These are phyloP conservation scores for Chlorops oryzae DNA, from an alignment of 1,140 invertebrate species.

Conservation along the genomic window DNA sequence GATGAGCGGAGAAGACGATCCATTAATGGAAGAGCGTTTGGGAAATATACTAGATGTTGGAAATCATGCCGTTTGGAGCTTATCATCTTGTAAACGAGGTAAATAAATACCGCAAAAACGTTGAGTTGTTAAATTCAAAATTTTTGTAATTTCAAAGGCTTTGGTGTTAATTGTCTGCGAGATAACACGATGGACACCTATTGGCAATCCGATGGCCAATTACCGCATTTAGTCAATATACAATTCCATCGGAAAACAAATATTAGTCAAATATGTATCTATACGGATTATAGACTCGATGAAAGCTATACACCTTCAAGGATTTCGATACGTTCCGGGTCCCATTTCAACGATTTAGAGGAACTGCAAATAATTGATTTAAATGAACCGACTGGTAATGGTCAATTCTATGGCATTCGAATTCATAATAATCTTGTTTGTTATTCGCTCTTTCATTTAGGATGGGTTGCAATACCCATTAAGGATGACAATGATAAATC, in stretches of 20 bases:
- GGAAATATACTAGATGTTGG: slow-evolving; percentile 89
- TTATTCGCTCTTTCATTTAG: slow-evolving; percentile 50
- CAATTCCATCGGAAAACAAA: slow-evolving; percentile 95
- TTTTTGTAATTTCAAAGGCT: slow-evolving; percentile 58
- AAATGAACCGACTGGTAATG: slow-evolving; percentile 75
- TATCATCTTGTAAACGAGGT: slow-evolving; percentile 96
- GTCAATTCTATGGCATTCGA: too few relatives aligned
- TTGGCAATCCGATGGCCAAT: slow-evolving; percentile 98
- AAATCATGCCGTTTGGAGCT: slow-evolving; percentile 93
- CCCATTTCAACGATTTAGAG: slow-evolving; percentile 96
- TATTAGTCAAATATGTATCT: slow-evolving; percentile 91
- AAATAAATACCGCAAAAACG: neutral
- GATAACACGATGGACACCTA: slow-evolving; percentile 95
- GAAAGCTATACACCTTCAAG: slow-evolving; percentile 98
- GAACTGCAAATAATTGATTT: slow-evolving; percentile 94
- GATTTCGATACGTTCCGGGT: slow-evolving; percentile 90
- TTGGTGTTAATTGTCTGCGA: slow-evolving; percentile 93
- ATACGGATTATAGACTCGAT: slow-evolving; percentile 96
- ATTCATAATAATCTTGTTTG: too few relatives aligned
- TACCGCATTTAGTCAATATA: slow-evolving; percentile 96
- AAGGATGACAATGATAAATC: slow-evolving; percentile 83
- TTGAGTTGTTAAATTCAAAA: neutral
- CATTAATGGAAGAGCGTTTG: slow-evolving; percentile 63
- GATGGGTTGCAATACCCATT: slow-evolving; percentile 91
- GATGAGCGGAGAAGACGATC: slow-evolving; percentile 45